Conservation (phyloP, 2,888 invertebrate species). For the Villa cingulata region DNA sequence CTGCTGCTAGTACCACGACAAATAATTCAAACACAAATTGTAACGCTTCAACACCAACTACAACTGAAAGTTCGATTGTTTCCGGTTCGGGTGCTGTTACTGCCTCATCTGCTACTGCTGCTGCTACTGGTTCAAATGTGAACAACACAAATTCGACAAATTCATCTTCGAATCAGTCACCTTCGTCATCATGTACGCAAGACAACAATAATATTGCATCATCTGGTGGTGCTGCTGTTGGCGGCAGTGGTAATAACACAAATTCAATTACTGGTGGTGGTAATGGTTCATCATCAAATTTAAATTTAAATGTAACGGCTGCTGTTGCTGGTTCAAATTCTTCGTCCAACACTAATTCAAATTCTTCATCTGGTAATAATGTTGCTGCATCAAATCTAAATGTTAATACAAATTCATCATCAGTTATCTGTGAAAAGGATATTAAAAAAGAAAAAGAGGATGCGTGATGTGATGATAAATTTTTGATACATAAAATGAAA, state of each 20-base stretch:
- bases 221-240: no score
- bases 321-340: background rate
- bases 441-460: slow-evolving; percentile 4
- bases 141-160: background rate
- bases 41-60: no score
- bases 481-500: no score
- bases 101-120: background rate
- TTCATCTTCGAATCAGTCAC: background rate
- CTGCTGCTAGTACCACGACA: no score
- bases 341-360: no score
- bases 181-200: background rate
- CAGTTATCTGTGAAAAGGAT: background rate
- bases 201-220: background rate
- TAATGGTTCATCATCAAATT: no score
- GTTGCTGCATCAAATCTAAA: no score
- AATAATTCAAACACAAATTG: no score
- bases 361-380: no score
- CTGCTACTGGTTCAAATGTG: background rate
- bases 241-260: no score
- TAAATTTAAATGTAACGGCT: no score
- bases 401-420: no score
- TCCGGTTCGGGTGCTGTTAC: background rate
- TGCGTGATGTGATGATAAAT: slow-evolving; percentile 5
- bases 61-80: background rate
- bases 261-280: background rate